Base-by-base conservation (phyloP, 1,140 invertebrate genomes). In the Ceratina japonica region DNA sequence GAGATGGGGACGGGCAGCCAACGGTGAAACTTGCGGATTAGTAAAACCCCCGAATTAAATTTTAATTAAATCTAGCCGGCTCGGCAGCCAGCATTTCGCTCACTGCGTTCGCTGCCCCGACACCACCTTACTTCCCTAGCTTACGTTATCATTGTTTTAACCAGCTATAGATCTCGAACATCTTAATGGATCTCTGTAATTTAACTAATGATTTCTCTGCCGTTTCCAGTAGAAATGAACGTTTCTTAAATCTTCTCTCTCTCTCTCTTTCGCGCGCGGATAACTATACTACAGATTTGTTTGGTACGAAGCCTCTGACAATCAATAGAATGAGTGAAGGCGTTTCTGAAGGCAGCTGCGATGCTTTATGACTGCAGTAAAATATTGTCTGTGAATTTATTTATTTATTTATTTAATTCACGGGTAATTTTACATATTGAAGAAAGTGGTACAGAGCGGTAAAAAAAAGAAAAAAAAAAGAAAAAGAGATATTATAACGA, bases 1-100 rank as follows among this genome's bases (percentile, higher is more conserved):
- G 83, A 74, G 69, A 75, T 75, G 71, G 70, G 82, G 71, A 80
- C 76, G 80, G 52, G 49, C 52, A 18, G 37, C 65, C 59, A 54
- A 27, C 59, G 68, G 13, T 88, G 84, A 83, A 89, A 89, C 88
- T 82, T 83, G 81, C 71, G 87, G 89, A 91, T 91, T 90, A 90
- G 85, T 81, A 86, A 88, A 90, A 87, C 84, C 85, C n/a, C 75
- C 71, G 86, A 90, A 90, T 90, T 88, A 87, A 90, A 91, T 89
- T 90, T 90, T 90, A 90, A 91, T 90, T 90, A 89, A 91, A 91
- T 89, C 87, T 85, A 72, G 54, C 78, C 72, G 77, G 10, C 24
- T 31, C 66, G 24, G 44, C 27, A 37, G 44, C 18, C 31, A 61
- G 12, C 56, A n/a, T 20, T 52, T 16, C 59, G 56, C 49, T n/a